Percentiles rank a stretch among this genome's conserved stretches.
Conservation (phyloP, 2,113 vertebrate species). For the Trogon surrucura region DNA sequence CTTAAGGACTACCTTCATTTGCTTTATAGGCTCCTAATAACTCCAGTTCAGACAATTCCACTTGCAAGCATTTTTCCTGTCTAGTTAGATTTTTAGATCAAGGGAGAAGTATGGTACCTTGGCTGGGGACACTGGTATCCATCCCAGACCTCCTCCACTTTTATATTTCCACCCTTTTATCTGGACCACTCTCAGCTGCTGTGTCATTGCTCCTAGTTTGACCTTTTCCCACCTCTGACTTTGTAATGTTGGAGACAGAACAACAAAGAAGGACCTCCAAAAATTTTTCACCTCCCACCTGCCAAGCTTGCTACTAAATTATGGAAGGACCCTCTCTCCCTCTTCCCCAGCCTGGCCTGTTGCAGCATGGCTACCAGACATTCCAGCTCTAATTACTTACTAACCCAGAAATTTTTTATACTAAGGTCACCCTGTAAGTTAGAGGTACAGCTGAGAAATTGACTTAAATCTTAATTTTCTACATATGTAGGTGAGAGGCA, state of each 20-base stretch:
- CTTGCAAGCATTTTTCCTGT: background rate
- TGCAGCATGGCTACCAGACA: background rate
- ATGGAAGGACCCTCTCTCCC: background rate
- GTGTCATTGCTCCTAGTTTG: background rate
- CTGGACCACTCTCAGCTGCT: background rate
- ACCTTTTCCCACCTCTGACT: background rate
- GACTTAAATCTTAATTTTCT: background rate
- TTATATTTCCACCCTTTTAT: background rate
- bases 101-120: background rate
- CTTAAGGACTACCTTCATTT: background rate
- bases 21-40: background rate
- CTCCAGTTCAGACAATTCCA: background rate
- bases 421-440: background rate
- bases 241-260: background rate
- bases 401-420: background rate
- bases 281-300: background rate
- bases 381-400: background rate
- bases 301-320: background rate
- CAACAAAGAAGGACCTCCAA: background rate
- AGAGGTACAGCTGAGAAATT: background rate
- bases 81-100: background rate
- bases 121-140: background rate
- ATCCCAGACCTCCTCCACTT: background rate
- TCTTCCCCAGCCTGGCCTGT: background rate
- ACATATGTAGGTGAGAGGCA: background rate